A percentile compares a stretch with the other conserved stretches of the same genome.
Evolutionary conservation across 1,140 invertebrate genomes (phyloP).

Genomic region (Ostrea edulis): DNA sequence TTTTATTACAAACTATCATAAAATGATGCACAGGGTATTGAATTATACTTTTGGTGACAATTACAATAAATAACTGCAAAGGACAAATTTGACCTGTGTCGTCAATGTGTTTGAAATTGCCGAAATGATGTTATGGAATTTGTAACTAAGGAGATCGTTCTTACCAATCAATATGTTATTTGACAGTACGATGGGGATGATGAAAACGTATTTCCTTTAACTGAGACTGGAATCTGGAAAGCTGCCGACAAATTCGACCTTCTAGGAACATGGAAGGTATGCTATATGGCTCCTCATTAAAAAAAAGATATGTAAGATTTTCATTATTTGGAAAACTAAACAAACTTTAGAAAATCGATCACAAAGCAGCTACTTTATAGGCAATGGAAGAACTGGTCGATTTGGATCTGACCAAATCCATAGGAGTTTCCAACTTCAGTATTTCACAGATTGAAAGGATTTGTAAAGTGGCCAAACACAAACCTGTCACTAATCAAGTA

Average conservation of each 20-base stretch:
- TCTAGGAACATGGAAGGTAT: slow-evolving; percentile 7
- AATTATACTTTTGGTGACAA: too few species aligned
- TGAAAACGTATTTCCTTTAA: background rate
- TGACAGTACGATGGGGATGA: background rate
- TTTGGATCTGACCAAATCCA: slow-evolving; percentile 85
- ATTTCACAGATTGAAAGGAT: slow-evolving; percentile 88
- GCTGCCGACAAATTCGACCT: background rate
- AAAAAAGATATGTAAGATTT: too few species aligned
- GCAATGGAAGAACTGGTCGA: slow-evolving; percentile 88
- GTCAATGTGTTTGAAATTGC: too few species aligned
- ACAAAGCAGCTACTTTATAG: slow-evolving; percentile 62
- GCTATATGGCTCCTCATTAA: too few species aligned
- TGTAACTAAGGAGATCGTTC: too few species aligned
- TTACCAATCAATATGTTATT: background rate
- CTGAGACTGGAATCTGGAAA: background rate
- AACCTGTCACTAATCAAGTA: slow-evolving; percentile 85
- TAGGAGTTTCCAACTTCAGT: slow-evolving; percentile 95
- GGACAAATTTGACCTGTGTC: too few species aligned
- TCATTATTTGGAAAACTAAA: too few species aligned
- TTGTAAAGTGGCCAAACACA: slow-evolving; percentile 84
- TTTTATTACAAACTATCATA: too few species aligned
- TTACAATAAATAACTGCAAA: too few species aligned
- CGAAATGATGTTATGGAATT: too few species aligned
- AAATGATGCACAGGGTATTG: too few species aligned
- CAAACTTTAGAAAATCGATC: too few species aligned